These are phyloP conservation scores for Drosophila kuntzei DNA, from an alignment of 2,888 invertebrate genomes.

Conservation along the genomic window DNA sequence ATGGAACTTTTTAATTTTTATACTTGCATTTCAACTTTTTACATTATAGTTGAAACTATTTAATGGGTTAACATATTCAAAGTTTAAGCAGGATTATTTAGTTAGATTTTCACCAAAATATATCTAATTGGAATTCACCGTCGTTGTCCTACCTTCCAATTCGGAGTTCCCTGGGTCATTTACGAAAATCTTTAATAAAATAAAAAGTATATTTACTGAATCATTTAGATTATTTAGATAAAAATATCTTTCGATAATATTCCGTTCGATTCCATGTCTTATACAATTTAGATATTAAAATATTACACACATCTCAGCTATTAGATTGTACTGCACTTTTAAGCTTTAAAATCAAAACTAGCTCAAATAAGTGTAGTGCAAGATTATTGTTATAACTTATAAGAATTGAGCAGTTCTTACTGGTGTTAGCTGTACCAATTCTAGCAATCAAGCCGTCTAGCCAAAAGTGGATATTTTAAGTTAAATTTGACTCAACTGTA, in stretches of 20 bases:
- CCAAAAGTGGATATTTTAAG: neutral
- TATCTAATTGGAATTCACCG: neutral
- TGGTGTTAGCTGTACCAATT: conserved; percentile 26
- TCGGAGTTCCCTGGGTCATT: neutral
- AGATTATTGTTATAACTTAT: no score
- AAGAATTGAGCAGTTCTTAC: neutral
- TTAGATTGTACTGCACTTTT: no score
- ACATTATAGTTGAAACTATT: neutral
- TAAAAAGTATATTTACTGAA: no score
- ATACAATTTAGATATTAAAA: neutral
- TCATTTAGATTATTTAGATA: neutral
- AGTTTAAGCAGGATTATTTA: neutral
- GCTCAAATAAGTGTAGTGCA: neutral
- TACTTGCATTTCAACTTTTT: neutral
- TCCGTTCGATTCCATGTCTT: neutral
- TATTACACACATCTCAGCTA: no score
- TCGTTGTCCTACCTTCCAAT: neutral
- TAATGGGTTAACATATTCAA: neutral
- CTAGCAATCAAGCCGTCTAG: neutral
- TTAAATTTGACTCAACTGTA: neutral
- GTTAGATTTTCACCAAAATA: neutral
- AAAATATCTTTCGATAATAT: neutral
- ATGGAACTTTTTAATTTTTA: conserved; percentile 1
- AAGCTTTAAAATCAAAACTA: neutral
- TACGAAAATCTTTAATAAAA: no score